Evolutionary conservation across 2,113 vertebrate genomes (phyloP).

Genomic region (Miniopterus natalensis): DNA sequence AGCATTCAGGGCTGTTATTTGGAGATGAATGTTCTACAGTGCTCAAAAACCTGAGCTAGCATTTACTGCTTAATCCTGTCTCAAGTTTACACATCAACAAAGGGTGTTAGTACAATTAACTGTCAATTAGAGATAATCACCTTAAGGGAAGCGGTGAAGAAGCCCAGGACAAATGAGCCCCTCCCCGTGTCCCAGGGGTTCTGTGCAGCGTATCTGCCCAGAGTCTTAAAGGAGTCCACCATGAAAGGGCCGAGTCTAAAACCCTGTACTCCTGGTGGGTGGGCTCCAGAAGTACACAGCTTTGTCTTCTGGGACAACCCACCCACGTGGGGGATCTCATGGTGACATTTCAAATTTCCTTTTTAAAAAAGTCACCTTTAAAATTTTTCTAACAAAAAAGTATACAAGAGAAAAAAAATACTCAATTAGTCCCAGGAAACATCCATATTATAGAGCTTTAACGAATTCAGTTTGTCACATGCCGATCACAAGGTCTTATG

Average conservation of each 20-base stretch:
- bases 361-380: neutral
- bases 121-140: neutral
- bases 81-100: neutral
- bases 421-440: neutral
- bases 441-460: neutral
- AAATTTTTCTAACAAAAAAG: neutral
- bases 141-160: neutral
- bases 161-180: neutral
- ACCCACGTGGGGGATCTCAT: neutral
- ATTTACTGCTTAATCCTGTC: neutral
- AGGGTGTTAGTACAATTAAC: conserved; percentile 17
- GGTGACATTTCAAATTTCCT: conserved; percentile 3
- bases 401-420: neutral
- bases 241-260: fast-evolving
- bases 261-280: neutral
- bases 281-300: neutral
- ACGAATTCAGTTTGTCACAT: neutral
- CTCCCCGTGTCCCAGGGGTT: fast-evolving
- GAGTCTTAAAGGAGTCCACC: neutral
- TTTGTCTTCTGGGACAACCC: neutral
- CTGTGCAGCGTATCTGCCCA: fast-evolving
- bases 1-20: neutral
- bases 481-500: neutral
- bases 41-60: neutral
- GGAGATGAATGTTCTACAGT: neutral